Conservation (phyloP, 2,888 invertebrate genomes). For the Coelinius sp. region DNA sequence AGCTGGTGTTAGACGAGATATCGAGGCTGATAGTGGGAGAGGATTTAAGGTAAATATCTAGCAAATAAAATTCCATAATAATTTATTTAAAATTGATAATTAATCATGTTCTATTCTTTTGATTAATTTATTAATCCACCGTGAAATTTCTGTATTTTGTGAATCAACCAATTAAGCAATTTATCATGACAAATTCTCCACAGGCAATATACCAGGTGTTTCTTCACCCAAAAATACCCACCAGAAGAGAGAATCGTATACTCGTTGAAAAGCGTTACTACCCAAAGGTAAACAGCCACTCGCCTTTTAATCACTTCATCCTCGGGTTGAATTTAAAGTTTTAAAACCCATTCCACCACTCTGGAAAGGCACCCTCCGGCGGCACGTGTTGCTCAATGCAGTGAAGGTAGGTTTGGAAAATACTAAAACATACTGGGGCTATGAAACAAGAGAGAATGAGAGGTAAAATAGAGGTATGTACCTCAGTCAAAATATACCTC, state of each 20-base stretch:
- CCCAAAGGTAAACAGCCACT: conserved; percentile 31
- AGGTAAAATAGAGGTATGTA: background rate
- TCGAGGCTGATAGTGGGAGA: background rate
- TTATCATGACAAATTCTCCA: background rate
- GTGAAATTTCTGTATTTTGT: background rate
- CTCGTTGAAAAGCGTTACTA: conserved; percentile 24
- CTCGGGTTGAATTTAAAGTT: conserved; percentile 36
- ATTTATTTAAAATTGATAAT: background rate
- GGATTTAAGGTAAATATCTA: background rate
- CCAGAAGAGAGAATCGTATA: conserved; percentile 16
- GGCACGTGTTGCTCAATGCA: conserved; percentile 34
- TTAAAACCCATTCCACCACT: conserved; percentile 12
- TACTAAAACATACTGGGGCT: background rate
- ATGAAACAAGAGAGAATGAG: conserved; percentile 10
- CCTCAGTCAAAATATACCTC: conserved; percentile 14
- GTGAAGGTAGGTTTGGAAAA: conserved; percentile 22
- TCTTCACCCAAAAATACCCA: conserved; percentile 14
- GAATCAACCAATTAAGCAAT: background rate
- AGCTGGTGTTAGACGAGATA: background rate
- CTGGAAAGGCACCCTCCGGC: conserved; percentile 18
- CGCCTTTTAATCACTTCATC: conserved; percentile 37
- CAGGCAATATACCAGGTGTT: background rate
- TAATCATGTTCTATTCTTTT: background rate
- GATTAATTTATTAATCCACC: background rate
- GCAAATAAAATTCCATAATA: background rate